Conservation (phyloP, 2,113 vertebrate genomes). For the Naja naja region DNA sequence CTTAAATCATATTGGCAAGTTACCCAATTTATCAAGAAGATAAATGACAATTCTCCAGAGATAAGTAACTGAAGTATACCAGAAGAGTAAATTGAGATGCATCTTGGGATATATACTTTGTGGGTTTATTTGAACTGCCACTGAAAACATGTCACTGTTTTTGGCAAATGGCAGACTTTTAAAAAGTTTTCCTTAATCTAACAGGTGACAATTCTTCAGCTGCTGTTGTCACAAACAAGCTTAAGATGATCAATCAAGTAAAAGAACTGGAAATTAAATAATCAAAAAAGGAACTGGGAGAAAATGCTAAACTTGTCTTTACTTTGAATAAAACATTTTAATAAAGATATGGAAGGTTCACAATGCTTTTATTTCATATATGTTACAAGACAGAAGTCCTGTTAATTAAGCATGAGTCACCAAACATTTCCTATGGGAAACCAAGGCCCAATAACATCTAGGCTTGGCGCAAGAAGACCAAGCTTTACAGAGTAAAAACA, state of each 20-base stretch:
- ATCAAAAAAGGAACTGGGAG: neutral
- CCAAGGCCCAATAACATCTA: neutral
- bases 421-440: neutral
- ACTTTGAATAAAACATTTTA: neutral
- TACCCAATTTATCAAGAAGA: neutral
- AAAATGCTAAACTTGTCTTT: neutral
- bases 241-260: accelerated
- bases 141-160: slow-evolving; percentile 2
- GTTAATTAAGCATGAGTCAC: neutral
- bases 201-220: neutral
- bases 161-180: neutral
- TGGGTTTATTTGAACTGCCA: neutral
- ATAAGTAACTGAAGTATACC: neutral
- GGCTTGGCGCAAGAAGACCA: neutral
- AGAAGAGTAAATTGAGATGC: neutral
- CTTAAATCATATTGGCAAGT: neutral
- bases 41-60: slow-evolving; percentile 6
- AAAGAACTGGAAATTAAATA: neutral
- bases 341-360: neutral
- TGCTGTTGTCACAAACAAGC: neutral
- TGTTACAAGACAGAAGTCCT: neutral
- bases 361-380: neutral
- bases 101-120: neutral
- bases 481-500: neutral
- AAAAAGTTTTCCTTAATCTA: neutral